Percentiles rank a stretch among this genome's conserved stretches.
Evolutionary conservation across 2,888 invertebrate genomes (phyloP).

Genomic region (Oxycera nigricornis): DNA sequence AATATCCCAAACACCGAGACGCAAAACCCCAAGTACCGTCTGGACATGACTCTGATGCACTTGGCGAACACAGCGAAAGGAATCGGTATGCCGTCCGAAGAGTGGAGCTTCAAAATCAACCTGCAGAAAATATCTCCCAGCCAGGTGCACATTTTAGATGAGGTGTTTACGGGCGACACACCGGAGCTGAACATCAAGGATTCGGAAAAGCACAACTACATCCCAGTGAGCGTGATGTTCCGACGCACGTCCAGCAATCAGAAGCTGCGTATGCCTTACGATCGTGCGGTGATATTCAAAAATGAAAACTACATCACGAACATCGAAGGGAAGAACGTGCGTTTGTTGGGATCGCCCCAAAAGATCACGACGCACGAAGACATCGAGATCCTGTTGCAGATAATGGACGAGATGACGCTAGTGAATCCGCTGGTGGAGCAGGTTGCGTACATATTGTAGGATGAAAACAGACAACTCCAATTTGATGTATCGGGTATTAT

Average conservation of each 20-base stretch:
- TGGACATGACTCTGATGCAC: conserved; percentile 57
- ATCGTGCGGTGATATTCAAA: conserved; percentile 62
- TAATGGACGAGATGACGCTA: conserved; percentile 59
- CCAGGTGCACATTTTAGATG: conserved; percentile 51
- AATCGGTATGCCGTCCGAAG: conserved; percentile 55
- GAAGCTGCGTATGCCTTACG: conserved; percentile 57
- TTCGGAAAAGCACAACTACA: conserved; percentile 58
- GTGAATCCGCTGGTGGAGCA: conserved; percentile 56
- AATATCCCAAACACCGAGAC: conserved; percentile 52
- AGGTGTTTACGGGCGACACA: conserved; percentile 58
- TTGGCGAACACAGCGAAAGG: conserved; percentile 56
- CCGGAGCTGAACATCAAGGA: conserved; percentile 57
- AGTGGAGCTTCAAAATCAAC: conserved; percentile 60
- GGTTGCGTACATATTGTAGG: conserved; percentile 35
- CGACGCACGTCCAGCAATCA: conserved; percentile 55
- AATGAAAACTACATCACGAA: conserved; percentile 60
- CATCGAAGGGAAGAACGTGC: conserved; percentile 61
- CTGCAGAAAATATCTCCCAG: conserved; percentile 55
- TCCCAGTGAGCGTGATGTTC: conserved; percentile 61
- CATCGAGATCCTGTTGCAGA: conserved; percentile 59
- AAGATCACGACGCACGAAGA: conserved; percentile 56
- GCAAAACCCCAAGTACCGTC: conserved; percentile 41
- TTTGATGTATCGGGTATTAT: no score
- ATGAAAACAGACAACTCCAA: not conserved
- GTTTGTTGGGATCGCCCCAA: conserved; percentile 60